A percentile compares a stretch with the other conserved stretches of the same genome.
Evolutionary conservation across 1,140 invertebrate species (phyloP).

Genomic region (Listronotus bonariensis): DNA sequence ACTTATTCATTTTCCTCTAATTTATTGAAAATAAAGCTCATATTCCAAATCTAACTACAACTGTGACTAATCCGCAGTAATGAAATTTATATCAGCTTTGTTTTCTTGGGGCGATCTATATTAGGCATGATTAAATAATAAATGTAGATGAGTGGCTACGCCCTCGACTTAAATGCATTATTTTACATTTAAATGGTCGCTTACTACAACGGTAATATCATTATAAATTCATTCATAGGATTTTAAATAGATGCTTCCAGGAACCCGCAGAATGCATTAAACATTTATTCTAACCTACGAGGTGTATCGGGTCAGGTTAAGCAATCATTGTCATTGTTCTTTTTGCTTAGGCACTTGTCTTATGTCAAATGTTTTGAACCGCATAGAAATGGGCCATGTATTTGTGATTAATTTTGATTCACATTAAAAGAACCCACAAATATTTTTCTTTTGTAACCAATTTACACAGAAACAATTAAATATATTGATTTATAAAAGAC

Average conservation of each 20-base stretch:
- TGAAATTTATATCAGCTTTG: constrained; percentile 25
- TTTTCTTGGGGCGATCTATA: constrained; percentile 17
- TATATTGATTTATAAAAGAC: too few species aligned
- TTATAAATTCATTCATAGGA: constrained; percentile 33
- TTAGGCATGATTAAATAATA: constrained; percentile 35
- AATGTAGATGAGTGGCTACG: constrained; percentile 35
- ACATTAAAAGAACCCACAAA: too few species aligned
- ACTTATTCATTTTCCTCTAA: too few species aligned
- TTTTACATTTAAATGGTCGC: constrained; percentile 32
- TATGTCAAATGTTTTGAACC: too few species aligned
- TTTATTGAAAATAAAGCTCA: too few species aligned
- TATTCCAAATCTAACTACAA: not conserved
- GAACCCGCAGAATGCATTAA: constrained; percentile 22
- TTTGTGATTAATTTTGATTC: too few species aligned
- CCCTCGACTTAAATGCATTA: constrained; percentile 34
- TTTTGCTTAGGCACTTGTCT: too few species aligned
- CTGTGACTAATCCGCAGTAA: constrained; percentile 26
- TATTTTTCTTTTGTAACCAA: too few species aligned
- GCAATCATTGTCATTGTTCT: constrained; percentile 10
- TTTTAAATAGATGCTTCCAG: constrained; percentile 30
- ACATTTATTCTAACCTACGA: constrained; percentile 16
- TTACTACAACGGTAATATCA: constrained; percentile 27
- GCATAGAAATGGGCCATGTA: too few species aligned
- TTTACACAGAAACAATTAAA: too few species aligned
- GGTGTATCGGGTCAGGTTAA: constrained; percentile 18